phyloP scores from a whole-genome alignment of 2,797 vertebrate genomes.

The Sebastes elongatus region DNA sequence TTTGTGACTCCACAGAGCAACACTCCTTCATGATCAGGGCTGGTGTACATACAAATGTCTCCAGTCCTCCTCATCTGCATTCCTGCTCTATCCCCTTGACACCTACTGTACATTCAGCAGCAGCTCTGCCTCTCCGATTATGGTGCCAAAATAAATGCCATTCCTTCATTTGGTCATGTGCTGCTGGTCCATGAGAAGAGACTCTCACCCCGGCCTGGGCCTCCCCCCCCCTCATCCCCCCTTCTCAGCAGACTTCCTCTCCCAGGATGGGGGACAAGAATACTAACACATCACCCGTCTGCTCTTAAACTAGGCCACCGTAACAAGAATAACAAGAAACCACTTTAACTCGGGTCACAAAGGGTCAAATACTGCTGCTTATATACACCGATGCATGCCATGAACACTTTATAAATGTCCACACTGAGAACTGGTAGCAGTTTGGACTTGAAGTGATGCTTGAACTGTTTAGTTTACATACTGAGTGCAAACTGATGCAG shows the following conservation, averaged over 20 bases:
- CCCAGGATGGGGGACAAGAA: slow-evolving; percentile 70
- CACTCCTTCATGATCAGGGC: slow-evolving; percentile 25
- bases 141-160: slow-evolving; percentile 68
- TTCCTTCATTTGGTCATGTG: slow-evolving; percentile 75
- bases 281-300: slow-evolving; percentile 73
- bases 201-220: slow-evolving; percentile 33
- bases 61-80: slow-evolving; percentile 63
- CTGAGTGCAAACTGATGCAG: not conserved
- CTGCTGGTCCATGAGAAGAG: slow-evolving; percentile 52
- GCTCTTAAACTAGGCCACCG: slow-evolving; percentile 48
- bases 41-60: slow-evolving; percentile 40
- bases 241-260: slow-evolving; percentile 53
- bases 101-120: slow-evolving; percentile 52
- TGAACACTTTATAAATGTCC: not conserved
- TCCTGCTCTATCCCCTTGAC: slow-evolving; percentile 61
- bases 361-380: slow-evolving; percentile 14
- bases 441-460: not conserved
- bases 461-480: not conserved
- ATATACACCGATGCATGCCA: not conserved
- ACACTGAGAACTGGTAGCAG: not conserved
- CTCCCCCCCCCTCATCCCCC: slow-evolving; percentile 12
- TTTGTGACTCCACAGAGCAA: slow-evolving; percentile 46
- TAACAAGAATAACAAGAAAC: slow-evolving; percentile 53
- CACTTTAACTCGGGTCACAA: slow-evolving; percentile 26
- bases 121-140: slow-evolving; percentile 55